Base-by-base conservation (phyloP, 2,797 vertebrate genomes). In the Pangasius mekongensis region DNA sequence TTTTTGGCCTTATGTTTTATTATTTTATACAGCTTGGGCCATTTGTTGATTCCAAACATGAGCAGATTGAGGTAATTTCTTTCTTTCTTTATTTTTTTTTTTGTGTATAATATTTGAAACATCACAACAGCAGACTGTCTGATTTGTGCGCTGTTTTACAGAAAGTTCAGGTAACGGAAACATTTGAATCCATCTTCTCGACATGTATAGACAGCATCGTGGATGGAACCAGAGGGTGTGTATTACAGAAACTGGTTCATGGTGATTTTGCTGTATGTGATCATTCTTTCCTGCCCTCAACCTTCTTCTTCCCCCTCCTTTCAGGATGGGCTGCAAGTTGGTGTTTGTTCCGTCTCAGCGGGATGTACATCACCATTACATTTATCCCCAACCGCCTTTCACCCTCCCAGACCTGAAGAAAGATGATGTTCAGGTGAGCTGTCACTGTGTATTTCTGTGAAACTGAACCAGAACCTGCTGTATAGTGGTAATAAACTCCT, bases 351-450 rank as follows among this genome's bases (percentile, higher is more conserved):
- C 98, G 0, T 98, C 98, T 0, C 93, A 96, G 92, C 96, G 98
- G 92, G 98, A 99, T 3, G 92, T 97, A 85, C 97, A 98, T 89
- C 98, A 98, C 0, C 94, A 97, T 71, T 96, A 94, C 0, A 94
- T 99, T 71, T 99, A 98, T 93, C 98, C 98, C 0, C 98, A 98
- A 92, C 98, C 98, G 0, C 98, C 98, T 0, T 98, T 98, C 92
- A 91, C 30, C 87, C 92, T 91, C 91, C 93, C 94, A 0, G 96
- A 96, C 47, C 91, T 97, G 86, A 88, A 89, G 81, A 97, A 97
- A 64, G 95, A 97, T 47, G 91, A 96, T 10, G 93, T 90, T 24
- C 96, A 97, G 89, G 98, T 98, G 89, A 94, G 91, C 86, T 6
- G 8, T 84, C 3, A 1, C 20, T 58, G 16, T 33, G 30, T 30